These are phyloP conservation scores for Lottia gigantea DNA, from an alignment of 2,888 invertebrate species.

Conservation along the genomic window DNA sequence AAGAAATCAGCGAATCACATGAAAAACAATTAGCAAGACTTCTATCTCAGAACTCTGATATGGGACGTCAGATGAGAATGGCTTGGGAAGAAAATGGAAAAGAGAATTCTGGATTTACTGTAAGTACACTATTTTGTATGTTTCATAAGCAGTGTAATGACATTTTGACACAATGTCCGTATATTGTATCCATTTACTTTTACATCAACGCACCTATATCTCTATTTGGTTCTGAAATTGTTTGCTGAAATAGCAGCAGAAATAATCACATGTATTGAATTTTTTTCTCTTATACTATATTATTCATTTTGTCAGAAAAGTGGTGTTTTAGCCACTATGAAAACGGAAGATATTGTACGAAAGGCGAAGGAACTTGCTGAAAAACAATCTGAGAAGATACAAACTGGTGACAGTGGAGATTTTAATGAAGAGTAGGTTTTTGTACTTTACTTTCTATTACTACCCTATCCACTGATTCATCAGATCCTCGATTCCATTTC, in stretches of 20 bases:
- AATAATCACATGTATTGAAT: too few species aligned
- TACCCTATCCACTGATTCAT: too few species aligned
- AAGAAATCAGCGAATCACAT: background rate
- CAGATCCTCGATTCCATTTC: too few species aligned
- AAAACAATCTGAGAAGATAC: slow-evolving; percentile 37
- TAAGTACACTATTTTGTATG: background rate
- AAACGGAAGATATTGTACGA: slow-evolving; percentile 52
- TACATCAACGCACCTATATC: too few species aligned
- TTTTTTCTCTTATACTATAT: too few species aligned
- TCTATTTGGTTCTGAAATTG: too few species aligned
- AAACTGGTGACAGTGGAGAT: background rate
- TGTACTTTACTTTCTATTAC: too few species aligned
- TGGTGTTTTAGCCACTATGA: slow-evolving; percentile 51
- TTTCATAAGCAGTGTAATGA: too few species aligned
- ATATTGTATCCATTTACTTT: too few species aligned
- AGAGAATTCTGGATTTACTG: background rate
- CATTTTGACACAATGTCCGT: too few species aligned
- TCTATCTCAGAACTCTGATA: background rate
- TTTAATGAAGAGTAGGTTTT: slow-evolving; percentile 15
- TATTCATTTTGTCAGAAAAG: slow-evolving; percentile 41
- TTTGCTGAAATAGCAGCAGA: too few species aligned
- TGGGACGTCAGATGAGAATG: background rate
- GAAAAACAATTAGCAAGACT: background rate
- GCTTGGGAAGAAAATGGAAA: background rate
- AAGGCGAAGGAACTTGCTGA: slow-evolving; percentile 54